These are phyloP conservation scores for Phrixothrix hirtus DNA, from an alignment of 2,888 invertebrate species.

Conservation along the genomic window DNA sequence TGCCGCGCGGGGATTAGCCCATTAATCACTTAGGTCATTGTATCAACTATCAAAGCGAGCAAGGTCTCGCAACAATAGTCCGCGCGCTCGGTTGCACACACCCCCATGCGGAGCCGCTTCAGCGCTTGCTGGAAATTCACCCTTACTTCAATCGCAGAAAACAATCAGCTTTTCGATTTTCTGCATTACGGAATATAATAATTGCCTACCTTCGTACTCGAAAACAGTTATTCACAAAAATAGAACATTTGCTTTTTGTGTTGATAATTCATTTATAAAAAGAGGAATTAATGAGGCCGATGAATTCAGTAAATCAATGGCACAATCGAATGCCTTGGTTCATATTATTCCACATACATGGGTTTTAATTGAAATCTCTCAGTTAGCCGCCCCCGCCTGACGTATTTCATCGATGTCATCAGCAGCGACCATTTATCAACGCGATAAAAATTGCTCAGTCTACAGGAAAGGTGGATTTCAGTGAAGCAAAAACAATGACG, in stretches of 20 bases:
- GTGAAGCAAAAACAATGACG: constrained; percentile 52
- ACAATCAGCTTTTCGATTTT: constrained; percentile 37
- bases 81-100: constrained; percentile 52
- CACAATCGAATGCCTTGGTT: constrained; percentile 39
- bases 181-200: constrained; percentile 21
- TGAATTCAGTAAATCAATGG: too few species aligned
- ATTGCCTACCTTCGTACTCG: too few species aligned
- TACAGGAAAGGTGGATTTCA: constrained; percentile 56
- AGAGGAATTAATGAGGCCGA: too few species aligned
- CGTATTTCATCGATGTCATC: constrained; percentile 58
- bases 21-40: constrained; percentile 60
- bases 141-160: constrained; percentile 37
- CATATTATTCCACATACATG: constrained; percentile 59
- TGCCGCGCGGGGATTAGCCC: constrained; percentile 58
- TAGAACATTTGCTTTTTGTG: too few species aligned
- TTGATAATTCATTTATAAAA: too few species aligned
- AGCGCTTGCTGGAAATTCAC: constrained; percentile 29
- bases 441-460: constrained; percentile 56
- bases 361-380: constrained; percentile 59
- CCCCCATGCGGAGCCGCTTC: constrained; percentile 39
- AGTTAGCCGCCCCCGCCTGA: constrained; percentile 46
- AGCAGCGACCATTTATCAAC: constrained; percentile 57
- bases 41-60: constrained; percentile 59
- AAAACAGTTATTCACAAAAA: too few species aligned
- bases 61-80: constrained; percentile 56